Evolutionary conservation across 2,113 vertebrate species (phyloP).

Genomic region (Xiphophorus couchianus): DNA sequence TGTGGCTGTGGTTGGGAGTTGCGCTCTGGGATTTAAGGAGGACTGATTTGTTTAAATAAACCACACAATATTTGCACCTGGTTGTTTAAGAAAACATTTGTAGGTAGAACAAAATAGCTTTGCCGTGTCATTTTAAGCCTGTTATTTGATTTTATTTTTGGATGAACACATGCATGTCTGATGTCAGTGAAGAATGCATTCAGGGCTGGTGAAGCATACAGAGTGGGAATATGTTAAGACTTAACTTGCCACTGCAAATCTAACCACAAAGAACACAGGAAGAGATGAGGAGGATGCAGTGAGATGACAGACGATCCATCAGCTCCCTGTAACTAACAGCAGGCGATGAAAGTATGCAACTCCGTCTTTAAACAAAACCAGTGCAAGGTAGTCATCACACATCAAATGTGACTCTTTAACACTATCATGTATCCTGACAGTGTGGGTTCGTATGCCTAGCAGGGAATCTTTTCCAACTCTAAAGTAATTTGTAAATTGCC

Average conservation of each 20-base stretch:
- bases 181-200: not conserved
- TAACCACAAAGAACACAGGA: not conserved
- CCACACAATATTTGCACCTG: conserved; percentile 4
- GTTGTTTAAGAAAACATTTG: not conserved
- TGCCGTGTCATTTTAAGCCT: not conserved
- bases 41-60: conserved; percentile 14
- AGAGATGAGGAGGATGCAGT: not conserved
- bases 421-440: conserved; percentile 62
- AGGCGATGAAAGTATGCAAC: conserved; percentile 47
- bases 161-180: not conserved
- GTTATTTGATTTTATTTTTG: conserved; percentile 4
- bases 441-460: conserved; percentile 49
- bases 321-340: conserved; percentile 46
- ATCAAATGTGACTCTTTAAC: conserved; percentile 65
- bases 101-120: not conserved
- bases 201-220: conserved; percentile 1
- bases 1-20: conserved; percentile 21
- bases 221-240: not conserved
- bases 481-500: conserved; percentile 65
- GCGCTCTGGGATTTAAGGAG: conserved; percentile 12
- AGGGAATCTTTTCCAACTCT: conserved; percentile 44
- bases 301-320: conserved; percentile 31
- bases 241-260: not conserved
- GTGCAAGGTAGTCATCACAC: conserved; percentile 36
- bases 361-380: conserved; percentile 44